Evolutionary conservation across 2,797 vertebrate genomes (phyloP).

Genomic region (Iguana delicatissima): DNA sequence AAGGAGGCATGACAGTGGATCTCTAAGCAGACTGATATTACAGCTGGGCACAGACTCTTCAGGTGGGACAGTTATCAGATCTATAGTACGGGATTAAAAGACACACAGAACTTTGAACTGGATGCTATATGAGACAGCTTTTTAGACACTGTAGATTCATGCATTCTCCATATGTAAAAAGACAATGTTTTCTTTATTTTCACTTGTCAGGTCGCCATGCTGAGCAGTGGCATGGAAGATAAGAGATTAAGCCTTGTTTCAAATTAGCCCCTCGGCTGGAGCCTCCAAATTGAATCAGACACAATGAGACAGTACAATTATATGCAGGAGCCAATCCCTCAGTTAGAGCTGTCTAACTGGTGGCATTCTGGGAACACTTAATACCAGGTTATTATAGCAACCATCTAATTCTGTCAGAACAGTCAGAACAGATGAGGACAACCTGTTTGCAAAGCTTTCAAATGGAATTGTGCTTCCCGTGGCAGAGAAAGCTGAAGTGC

Average conservation of each 20-base stretch:
- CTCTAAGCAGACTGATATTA: conserved; percentile 61
- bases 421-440: conserved; percentile 65
- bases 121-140: conserved; percentile 4
- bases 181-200: not conserved
- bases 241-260: conserved; percentile 6
- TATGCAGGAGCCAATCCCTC: conserved; percentile 30
- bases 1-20: conserved; percentile 33
- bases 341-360: conserved; percentile 57
- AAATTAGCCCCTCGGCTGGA: conserved; percentile 32
- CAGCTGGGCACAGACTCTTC: conserved; percentile 63
- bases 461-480: conserved; percentile 41
- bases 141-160: not conserved
- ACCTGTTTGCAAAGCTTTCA: conserved; percentile 60
- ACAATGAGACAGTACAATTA: conserved; percentile 19
- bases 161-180: not conserved
- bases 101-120: conserved; percentile 4
- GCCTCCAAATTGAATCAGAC: conserved; percentile 52
- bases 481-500: conserved; percentile 62
- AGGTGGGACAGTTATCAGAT: conserved; percentile 59
- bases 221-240: conserved; percentile 11
- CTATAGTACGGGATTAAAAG: conserved; percentile 54
- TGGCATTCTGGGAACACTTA: conserved; percentile 70
- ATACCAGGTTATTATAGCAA: conserved; percentile 75
- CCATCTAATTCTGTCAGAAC: conserved; percentile 62
- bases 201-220: not conserved